Conservation (phyloP, 2,888 invertebrate species). For the Halocaridina rubra region DNA sequence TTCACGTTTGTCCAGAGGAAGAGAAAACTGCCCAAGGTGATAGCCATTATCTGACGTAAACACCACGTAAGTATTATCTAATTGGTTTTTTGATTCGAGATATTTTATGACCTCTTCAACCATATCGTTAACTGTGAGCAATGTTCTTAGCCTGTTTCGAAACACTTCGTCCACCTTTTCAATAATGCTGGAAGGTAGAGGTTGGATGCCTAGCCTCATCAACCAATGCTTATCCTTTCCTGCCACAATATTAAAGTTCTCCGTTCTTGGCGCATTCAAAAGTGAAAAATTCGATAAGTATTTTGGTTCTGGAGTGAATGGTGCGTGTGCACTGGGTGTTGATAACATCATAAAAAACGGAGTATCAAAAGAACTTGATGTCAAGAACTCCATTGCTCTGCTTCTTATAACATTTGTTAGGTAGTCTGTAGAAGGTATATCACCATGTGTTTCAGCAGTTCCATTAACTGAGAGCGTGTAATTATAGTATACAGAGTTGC, state of each 20-base stretch:
- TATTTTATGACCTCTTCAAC: constrained; percentile 75
- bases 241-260: constrained; percentile 73
- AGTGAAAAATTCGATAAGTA: constrained; percentile 76
- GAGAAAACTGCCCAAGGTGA: constrained; percentile 89
- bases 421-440: constrained; percentile 75
- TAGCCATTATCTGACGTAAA: constrained; percentile 92
- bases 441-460: constrained; percentile 74
- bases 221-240: constrained; percentile 87
- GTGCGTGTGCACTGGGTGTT: constrained; percentile 88
- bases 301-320: constrained; percentile 84
- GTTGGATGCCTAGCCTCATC: constrained; percentile 76
- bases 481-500: constrained; percentile 93
- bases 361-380: constrained; percentile 55
- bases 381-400: constrained; percentile 67
- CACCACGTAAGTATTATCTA: constrained; percentile 83
- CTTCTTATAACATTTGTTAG: constrained; percentile 83
- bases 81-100: constrained; percentile 72
- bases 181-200: constrained; percentile 75
- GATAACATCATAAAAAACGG: constrained; percentile 89
- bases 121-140: constrained; percentile 89
- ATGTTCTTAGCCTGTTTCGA: constrained; percentile 80
- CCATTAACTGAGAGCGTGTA: constrained; percentile 88
- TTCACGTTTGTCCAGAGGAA: constrained; percentile 89
- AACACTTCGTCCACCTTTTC: constrained; percentile 78
- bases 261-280: constrained; percentile 75